Evolutionary conservation across 2,888 invertebrate species (phyloP), one percentile per base, ranked within the genome.

Genomic region (Ashinkailepas kermadecensis): DNA sequence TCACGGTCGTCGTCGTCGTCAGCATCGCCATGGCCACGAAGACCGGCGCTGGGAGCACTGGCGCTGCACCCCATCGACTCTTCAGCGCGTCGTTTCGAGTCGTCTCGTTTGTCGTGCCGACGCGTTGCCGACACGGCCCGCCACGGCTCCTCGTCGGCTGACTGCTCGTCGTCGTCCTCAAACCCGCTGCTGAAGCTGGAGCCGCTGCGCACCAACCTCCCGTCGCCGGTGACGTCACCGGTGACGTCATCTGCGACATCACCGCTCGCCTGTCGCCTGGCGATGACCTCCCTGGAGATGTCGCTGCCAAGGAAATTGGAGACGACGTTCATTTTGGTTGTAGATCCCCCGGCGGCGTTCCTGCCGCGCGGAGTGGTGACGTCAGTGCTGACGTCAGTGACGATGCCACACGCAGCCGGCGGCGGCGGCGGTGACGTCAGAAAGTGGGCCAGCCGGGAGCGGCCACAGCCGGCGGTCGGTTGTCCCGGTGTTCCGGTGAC

Each of bases 101-200:
- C 39, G 39, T 39, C 39, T 39, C 39, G 39, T 39, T 39, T 39
- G 39, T 39, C 39, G 39, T 39, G 2, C 2, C 39, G 39, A 39
- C 4, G 39, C 39, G 39, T 1, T 4, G 39, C 39, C 39, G 2
- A 4, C 39, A 4, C 39, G 39, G 39, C 39, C 2, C 39, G 39
- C 39, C 39, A 39, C 39, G 2, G 4, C 67, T 23, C 23, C 23
- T 23, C 12, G 10, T 25, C 23, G 15, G 70, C 25, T 0, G 15
- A 13, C 12, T 15, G 25, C 70, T 70, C 70, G 15, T 70, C 70
- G 25, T 11, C 39, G 70, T 70, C 70, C 0, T 12, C 39, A 15
- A 70, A 70, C 39, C 70, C 70, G 70, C 70, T 70, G 70, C 70
- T 70, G 70, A 70, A 4, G 70, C 70, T 70, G 70, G 15, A 7